These are phyloP conservation scores for Artemia franciscana DNA, from an alignment of 1,140 invertebrate genomes.

Conservation along the genomic window DNA sequence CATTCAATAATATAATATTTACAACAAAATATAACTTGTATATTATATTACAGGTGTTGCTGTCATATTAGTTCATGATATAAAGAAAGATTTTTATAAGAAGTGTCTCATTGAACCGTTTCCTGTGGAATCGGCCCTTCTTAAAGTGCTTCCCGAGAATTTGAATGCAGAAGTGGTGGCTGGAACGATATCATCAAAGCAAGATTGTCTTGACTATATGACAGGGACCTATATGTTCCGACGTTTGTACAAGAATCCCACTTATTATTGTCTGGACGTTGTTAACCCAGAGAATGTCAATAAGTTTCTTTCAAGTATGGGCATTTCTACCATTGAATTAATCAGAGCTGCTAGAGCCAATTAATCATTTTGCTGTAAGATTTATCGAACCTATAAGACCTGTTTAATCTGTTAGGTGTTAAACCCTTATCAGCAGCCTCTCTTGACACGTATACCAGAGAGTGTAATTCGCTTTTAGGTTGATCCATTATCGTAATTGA, in stretches of 20 bases:
- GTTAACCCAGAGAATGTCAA: constrained; percentile 49
- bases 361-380: too few relatives aligned
- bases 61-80: constrained; percentile 88
- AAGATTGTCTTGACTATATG: constrained; percentile 86
- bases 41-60: too few relatives aligned
- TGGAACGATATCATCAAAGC: constrained; percentile 71
- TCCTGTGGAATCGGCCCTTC: constrained; percentile 85
- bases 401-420: too few relatives aligned
- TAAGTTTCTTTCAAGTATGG: constrained; percentile 32
- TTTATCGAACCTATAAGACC: too few relatives aligned
- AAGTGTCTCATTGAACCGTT: constrained; percentile 98
- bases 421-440: too few relatives aligned
- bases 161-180: constrained; percentile 81
- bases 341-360: too few relatives aligned
- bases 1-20: too few relatives aligned
- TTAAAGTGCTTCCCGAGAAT: constrained; percentile 80
- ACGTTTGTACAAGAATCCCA: constrained; percentile 74
- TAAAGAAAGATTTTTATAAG: constrained; percentile 98
- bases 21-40: too few relatives aligned
- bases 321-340: too few relatives aligned
- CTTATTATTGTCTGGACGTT: constrained; percentile 63
- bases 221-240: constrained; percentile 98
- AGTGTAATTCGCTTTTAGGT: too few relatives aligned
- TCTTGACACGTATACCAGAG: too few relatives aligned
- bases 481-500: too few relatives aligned